Evolutionary conservation across 2,113 vertebrate species (phyloP).

Genomic region (Parus major): DNA sequence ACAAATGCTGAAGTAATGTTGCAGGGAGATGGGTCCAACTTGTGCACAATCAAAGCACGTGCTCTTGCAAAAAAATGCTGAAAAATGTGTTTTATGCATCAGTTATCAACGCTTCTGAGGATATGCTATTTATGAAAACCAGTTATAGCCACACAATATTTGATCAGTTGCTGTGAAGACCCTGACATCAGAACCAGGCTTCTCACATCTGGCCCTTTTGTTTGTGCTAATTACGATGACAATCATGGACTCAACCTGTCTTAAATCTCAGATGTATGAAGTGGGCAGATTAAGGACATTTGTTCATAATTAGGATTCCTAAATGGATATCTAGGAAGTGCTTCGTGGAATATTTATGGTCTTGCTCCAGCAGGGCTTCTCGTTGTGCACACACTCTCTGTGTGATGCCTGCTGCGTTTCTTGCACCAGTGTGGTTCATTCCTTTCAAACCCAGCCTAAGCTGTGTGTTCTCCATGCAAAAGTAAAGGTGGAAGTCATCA

Average conservation of each 20-base stretch:
- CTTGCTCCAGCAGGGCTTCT: neutral
- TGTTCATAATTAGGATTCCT: slow-evolving; percentile 39
- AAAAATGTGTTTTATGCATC: neutral
- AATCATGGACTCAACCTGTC: slow-evolving; percentile 2
- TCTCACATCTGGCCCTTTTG: slow-evolving; percentile 46
- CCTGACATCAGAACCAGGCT: neutral
- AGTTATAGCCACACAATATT: neutral
- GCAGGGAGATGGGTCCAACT: neutral
- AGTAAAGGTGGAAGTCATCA: neutral
- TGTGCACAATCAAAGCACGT: neutral
- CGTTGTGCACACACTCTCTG: fast-evolving
- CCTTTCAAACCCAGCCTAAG: neutral
- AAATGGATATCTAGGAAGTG: slow-evolving; percentile 16
- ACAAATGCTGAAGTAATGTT: neutral
- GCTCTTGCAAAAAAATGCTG: neutral
- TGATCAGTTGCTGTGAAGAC: slow-evolving; percentile 9
- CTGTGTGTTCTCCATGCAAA: neutral
- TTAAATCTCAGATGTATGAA: slow-evolving; percentile 22
- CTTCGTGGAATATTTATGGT: slow-evolving; percentile 23
- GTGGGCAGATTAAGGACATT: slow-evolving; percentile 34
- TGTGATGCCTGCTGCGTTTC: neutral
- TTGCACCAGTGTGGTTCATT: neutral
- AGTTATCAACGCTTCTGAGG: neutral
- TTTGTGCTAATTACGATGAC: slow-evolving; percentile 15
- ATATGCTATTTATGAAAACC: neutral